Conservation (phyloP, 2,888 invertebrate species). For the Drosophila diplacantha region DNA sequence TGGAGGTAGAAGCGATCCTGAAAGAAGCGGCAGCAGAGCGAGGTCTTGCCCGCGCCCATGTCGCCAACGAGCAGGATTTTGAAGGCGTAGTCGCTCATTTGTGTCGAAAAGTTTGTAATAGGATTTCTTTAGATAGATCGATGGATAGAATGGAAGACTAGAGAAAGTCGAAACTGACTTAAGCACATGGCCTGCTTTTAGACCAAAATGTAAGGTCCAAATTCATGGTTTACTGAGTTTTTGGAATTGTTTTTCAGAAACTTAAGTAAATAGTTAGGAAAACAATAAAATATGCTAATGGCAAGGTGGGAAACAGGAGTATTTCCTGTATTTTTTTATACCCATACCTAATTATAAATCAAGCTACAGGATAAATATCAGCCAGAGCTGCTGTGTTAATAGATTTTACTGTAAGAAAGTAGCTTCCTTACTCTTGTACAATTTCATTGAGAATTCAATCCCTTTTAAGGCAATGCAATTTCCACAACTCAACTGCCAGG, state of each 20-base stretch:
- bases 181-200: not conserved
- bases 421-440: not conserved
- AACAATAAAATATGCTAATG: not conserved
- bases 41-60: constrained; percentile 98
- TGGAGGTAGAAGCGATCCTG: constrained; percentile 99
- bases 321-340: too few relatives aligned
- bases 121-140: not conserved
- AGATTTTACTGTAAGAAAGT: too few relatives aligned
- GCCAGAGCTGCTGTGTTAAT: too few relatives aligned
- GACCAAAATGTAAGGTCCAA: not conserved
- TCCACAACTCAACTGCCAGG: not conserved
- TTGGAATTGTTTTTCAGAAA: not conserved
- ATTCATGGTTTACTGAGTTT: not conserved
- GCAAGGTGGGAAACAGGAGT: not conserved
- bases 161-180: not conserved
- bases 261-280: not conserved
- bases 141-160: not conserved
- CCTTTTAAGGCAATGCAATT: not conserved
- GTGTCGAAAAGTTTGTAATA: too few relatives aligned
- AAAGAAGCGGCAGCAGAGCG: constrained; percentile 98
- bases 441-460: not conserved
- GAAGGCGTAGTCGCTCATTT: constrained; percentile 79
- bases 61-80: constrained; percentile 99
- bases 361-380: too few relatives aligned
- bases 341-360: too few relatives aligned